phyloP scores from a whole-genome alignment of 2,113 vertebrate genomes.

The Hemiscyllium ocellatum region DNA sequence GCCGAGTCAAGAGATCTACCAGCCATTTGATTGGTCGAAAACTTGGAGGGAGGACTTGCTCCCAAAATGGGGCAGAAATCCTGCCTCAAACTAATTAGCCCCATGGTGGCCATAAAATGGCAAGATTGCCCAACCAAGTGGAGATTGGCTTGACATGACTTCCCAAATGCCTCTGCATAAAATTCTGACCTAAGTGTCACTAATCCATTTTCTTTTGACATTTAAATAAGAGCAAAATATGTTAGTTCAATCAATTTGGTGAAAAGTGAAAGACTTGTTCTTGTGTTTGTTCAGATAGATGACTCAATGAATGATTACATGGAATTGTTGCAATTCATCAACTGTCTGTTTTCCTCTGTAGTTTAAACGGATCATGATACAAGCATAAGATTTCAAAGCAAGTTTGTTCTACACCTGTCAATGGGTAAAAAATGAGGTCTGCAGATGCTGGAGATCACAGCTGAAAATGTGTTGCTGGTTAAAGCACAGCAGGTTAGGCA shows the following conservation, averaged over 20 bases:
- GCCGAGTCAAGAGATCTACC: no score
- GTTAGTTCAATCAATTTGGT: not conserved
- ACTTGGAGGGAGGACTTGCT: no score
- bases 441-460: no score
- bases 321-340: not conserved
- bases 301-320: not conserved
- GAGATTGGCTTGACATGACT: no score
- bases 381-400: not conserved
- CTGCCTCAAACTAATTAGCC: no score
- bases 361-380: not conserved
- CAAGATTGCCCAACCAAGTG: no score
- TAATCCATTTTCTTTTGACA: not conserved
- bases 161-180: not conserved
- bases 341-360: not conserved
- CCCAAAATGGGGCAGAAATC: no score
- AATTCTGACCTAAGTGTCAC: not conserved
- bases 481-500: no score
- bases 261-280: not conserved
- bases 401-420: not conserved
- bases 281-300: not conserved
- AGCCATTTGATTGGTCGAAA: no score
- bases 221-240: not conserved
- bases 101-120: no score
- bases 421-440: no score
- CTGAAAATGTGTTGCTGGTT: no score